Base-by-base conservation (phyloP, 30 jellyfish, hydroid and myxozoan genomes). In the Aurelia coerulea region DNA sequence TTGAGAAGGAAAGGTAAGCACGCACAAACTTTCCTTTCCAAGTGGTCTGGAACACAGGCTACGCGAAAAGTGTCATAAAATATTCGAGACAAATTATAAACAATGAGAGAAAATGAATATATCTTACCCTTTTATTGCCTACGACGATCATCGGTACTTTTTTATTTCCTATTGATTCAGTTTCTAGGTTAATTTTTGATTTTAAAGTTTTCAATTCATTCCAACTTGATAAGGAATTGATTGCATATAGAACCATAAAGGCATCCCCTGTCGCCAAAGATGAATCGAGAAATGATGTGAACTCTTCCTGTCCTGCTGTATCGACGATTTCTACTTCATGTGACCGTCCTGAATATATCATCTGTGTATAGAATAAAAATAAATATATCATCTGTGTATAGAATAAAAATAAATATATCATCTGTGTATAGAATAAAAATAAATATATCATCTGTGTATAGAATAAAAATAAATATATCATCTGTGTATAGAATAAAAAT, bases 261-360 rank as follows among this genome's bases (percentile, higher is more conserved):
- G 99, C 99, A 79, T 94, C 99, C 11, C 99, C 99, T 4, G 97
- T 83, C 5, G 97, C 90, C 73, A 94, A 65, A 10, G 99, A 94
- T n/a, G 99, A 94, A 67, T 94, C 99, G 59, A 94, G 66, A 77
- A 94, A 88, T 68, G 99, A 81, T 23, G 99, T 90, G 67, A 94
- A 94, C 46, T 94, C 99, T 66, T 94, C 99, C 63, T 94, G 99
- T 23, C 99, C 99, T 23, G 99, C 99, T 37, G 99, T 94, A 50
- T 94, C 99, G 10, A 94, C 95, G 19, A 94, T 88, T 60, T 94
- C 99, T 23, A 94, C 96, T 54, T 88, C 94, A 52, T 88, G 96
- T 16, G 83, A 85, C 37, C 83, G 80, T 12, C 99, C 99, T 6
- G 94, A 80, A 58, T 78, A 83, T 32, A 66, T 63, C 78, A 86